Percentiles rank a stretch among this genome's conserved stretches.
Evolutionary conservation across 2,888 invertebrate genomes (phyloP).

Genomic region (Pristionchus maxplancki): DNA sequence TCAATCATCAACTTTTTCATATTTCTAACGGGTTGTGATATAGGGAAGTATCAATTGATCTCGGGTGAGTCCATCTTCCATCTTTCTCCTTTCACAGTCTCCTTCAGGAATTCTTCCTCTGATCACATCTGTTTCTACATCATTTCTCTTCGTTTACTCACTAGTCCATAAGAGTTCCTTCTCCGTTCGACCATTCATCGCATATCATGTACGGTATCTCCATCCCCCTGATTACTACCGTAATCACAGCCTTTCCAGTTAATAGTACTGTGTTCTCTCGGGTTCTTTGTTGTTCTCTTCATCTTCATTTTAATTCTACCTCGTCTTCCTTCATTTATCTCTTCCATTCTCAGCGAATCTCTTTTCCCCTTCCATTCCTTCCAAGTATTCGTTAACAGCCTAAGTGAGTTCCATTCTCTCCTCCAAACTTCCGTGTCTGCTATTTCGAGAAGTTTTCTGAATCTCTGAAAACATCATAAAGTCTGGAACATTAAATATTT

Average conservation of each 20-base stretch:
- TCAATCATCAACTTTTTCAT: conserved; percentile 49
- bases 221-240: background rate
- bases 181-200: conserved; percentile 43
- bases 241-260: conserved; percentile 4
- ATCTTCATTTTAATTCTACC: conserved; percentile 10
- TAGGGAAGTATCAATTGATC: conserved; percentile 19
- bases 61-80: background rate
- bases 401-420: conserved; percentile 41
- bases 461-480: background rate
- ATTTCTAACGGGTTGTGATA: conserved; percentile 45
- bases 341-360: background rate
- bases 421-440: background rate
- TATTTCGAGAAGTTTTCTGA: background rate
- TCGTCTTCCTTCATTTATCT: conserved; percentile 27
- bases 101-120: conserved; percentile 45
- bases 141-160: conserved; percentile 43
- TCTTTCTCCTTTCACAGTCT: background rate
- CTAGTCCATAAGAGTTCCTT: conserved; percentile 45
- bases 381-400: conserved; percentile 14
- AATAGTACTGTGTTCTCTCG: background rate
- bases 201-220: conserved; percentile 16
- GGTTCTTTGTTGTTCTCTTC: conserved; percentile 25
- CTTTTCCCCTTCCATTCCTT: conserved; percentile 39
- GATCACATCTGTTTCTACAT: background rate
- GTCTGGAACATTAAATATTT: too few relatives aligned